Base-by-base conservation (phyloP, 2,113 vertebrate genomes). In the Ailurus styani region DNA sequence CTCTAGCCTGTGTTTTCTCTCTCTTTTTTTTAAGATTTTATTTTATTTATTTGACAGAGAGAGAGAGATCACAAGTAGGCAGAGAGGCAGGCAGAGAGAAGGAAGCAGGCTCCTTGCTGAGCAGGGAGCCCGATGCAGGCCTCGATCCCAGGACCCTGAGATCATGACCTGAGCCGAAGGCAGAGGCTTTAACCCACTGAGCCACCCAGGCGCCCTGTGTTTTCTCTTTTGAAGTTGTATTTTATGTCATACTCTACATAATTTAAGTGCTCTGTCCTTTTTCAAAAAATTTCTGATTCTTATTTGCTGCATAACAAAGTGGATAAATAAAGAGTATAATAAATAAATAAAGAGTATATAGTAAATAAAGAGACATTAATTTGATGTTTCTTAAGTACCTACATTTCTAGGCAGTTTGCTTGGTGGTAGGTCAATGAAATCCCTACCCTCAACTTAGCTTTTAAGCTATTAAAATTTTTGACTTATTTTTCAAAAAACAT, bases 321-420 rank as follows among this genome's bases (percentile, higher is more conserved):
- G n/a, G n/a, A n/a, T n/a, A n/a, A n/a, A n/a, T n/a, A n/a, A n/a
- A n/a, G n/a, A n/a, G n/a, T n/a, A n/a, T n/a, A n/a, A n/a, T n/a
- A n/a, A n/a, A n/a, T n/a, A n/a, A n/a, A n/a, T n/a, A n/a, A n/a
- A n/a, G n/a, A n/a, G n/a, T n/a, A n/a, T 84, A 2, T 37, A 37
- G 4, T 77, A 54, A 45, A 17, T 77, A 17, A 40, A 45, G 85
- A 70, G 72, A 55, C 15, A 83, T 42, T 70, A 87, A n/a, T 77
- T 84, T 81, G 85, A 68, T 75, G 6, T 90, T 93, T 87, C 73
- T 93, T 83, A 96, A 81, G 23, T 78, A 90, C 12, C 47, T 95
- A 40, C 2, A 40, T 83, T 90, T 93, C 31, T 84, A 89, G 60
- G n/a, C 81, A 37, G 11, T 85, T 90, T 87, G 54, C 78, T 72